Evolutionary conservation across 2,113 vertebrate genomes (phyloP).

Genomic region (Corythornis vintsioides): DNA sequence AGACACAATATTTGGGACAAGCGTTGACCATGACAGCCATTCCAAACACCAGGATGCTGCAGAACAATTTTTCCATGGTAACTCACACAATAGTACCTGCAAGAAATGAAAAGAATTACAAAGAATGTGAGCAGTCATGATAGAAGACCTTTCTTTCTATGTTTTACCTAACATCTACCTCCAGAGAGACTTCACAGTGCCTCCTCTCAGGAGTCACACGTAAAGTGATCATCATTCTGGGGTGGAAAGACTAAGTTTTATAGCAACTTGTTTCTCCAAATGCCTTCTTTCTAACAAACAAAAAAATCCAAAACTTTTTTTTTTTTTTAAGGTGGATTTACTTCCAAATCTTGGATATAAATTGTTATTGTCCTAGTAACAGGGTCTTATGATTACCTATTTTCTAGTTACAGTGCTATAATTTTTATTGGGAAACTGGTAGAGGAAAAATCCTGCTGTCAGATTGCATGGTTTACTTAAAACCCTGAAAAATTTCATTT

Average conservation of each 20-base stretch:
- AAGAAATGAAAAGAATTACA: slow-evolving; percentile 43
- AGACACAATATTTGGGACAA: slow-evolving; percentile 98
- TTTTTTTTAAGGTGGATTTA: background rate
- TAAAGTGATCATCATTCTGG: background rate
- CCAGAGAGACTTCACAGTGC: background rate
- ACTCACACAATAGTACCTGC: slow-evolving; percentile 82
- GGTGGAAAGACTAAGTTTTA: background rate
- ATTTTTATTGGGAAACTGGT: background rate
- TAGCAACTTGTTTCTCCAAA: background rate
- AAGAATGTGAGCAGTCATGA: background rate
- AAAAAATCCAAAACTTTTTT: too few species aligned
- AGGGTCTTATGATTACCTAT: background rate
- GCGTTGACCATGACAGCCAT: slow-evolving; percentile 86
- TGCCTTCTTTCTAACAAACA: background rate
- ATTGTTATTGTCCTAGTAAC: background rate
- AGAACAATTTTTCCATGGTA: slow-evolving; percentile 98
- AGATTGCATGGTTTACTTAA: background rate
- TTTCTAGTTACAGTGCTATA: background rate
- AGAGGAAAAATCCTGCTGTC: background rate
- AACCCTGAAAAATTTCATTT: background rate
- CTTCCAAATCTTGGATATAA: background rate
- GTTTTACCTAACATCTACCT: background rate
- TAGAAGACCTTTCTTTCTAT: background rate
- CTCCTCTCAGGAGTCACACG: background rate
- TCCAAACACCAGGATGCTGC: slow-evolving; percentile 92